phyloP scores from a whole-genome alignment of 2,797 vertebrate genomes.

The Fratercula arctica region DNA sequence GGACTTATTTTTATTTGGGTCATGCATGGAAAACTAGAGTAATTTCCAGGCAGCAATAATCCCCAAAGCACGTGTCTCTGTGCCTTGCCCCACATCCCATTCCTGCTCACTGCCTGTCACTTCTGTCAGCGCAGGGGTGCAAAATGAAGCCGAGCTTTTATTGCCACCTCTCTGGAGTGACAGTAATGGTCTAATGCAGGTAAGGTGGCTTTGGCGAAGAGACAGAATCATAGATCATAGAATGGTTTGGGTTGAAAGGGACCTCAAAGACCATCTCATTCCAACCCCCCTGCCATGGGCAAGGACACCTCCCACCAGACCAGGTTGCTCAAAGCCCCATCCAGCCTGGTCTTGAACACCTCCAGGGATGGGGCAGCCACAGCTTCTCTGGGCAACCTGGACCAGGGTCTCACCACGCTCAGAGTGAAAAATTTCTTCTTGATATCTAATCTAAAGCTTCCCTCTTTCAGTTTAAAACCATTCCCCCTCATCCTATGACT shows the following conservation, averaged over 20 bases:
- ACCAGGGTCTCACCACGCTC: not conserved
- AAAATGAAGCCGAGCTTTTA: not conserved
- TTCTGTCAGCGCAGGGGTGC: fast-evolving
- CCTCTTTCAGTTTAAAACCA: not conserved
- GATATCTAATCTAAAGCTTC: not conserved
- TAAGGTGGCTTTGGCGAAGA: not conserved
- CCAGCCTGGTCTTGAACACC: not conserved
- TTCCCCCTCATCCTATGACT: not conserved
- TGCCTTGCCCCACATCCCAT: not conserved
- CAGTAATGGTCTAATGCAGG: fast-evolving
- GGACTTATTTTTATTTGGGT: not conserved
- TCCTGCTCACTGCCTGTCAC: not conserved
- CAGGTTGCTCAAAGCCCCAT: not conserved
- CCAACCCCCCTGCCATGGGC: not conserved
- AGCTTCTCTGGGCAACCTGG: not conserved
- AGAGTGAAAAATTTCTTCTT: not conserved
- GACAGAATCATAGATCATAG: not conserved
- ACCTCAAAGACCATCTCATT: not conserved
- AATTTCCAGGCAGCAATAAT: not conserved
- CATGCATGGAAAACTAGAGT: not conserved
- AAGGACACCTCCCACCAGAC: not conserved
- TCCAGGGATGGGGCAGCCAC: not conserved
- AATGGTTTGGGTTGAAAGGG: not conserved
- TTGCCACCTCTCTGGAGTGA: not conserved
- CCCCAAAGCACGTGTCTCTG: not conserved